Percentiles rank a stretch among this genome's conserved stretches.
Evolutionary conservation across 2,113 vertebrate genomes (phyloP).

Genomic region (Cercopithecus mona): DNA sequence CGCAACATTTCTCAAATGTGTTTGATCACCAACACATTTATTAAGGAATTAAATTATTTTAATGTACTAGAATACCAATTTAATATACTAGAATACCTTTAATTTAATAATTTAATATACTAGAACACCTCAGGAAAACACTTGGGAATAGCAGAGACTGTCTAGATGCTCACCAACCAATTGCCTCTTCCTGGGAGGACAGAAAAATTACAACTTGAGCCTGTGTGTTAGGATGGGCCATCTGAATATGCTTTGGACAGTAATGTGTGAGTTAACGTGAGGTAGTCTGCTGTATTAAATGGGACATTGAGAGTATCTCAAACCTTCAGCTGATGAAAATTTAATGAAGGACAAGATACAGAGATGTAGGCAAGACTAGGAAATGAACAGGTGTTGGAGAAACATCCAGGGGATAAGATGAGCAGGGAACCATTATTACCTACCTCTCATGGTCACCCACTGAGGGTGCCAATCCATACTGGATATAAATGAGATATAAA

Average conservation of each 20-base stretch:
- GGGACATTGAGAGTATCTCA: neutral
- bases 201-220: accelerated
- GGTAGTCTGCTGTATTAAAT: too few species aligned
- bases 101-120: too few species aligned
- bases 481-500: neutral
- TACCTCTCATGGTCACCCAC: accelerated
- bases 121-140: neutral
- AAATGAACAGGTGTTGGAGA: neutral
- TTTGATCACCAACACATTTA: neutral
- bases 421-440: accelerated
- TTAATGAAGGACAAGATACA: neutral
- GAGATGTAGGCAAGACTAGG: neutral
- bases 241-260: neutral
- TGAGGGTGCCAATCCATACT: accelerated
- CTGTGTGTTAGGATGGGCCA: neutral
- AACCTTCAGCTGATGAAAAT: neutral
- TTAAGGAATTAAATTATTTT: neutral
- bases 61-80: neutral
- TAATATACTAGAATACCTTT: too few species aligned
- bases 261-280: neutral
- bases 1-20: neutral
- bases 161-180: neutral
- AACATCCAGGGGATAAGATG: too few species aligned
- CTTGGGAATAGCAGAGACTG: neutral
- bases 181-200: too few species aligned